Conservation (phyloP, 1,140 invertebrate species). For the Drosophila subobscura region DNA sequence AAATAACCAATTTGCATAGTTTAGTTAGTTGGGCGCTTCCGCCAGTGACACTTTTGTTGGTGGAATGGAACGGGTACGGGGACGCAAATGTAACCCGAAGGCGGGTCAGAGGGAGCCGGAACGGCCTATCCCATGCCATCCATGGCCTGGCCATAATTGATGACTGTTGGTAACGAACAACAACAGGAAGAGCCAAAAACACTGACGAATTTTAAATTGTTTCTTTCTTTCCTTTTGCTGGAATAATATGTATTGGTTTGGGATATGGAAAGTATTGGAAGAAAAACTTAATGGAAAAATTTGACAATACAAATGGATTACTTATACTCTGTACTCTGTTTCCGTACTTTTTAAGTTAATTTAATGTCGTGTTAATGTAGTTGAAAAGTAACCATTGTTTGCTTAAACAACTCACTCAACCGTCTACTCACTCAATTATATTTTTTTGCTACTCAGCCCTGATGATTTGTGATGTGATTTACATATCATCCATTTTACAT, state of each 20-base stretch:
- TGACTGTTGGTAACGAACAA: slow-evolving; percentile 70
- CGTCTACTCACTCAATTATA: slow-evolving; percentile 25
- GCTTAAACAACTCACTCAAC: not conserved
- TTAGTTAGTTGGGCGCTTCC: slow-evolving; percentile 80
- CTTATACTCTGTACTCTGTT: slow-evolving; percentile 1
- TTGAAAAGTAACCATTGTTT: not conserved
- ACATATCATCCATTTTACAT: slow-evolving; percentile 9
- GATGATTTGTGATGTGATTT: slow-evolving; percentile 24
- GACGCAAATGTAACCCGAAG: slow-evolving; percentile 19
- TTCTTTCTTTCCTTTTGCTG: slow-evolving; percentile 29
- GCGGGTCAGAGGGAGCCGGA: slow-evolving; percentile 7
- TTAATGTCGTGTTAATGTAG: slow-evolving; percentile 12
- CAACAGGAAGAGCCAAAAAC: slow-evolving; percentile 48
- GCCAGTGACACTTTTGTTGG: slow-evolving; percentile 64
- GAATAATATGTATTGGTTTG: slow-evolving; percentile 18
- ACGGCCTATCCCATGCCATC: slow-evolving; percentile 32
- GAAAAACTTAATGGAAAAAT: slow-evolving; percentile 40
- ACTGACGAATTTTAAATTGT: slow-evolving; percentile 67
- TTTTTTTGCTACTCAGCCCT: slow-evolving; percentile 1
- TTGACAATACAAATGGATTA: slow-evolving; percentile 39
- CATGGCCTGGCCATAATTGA: slow-evolving; percentile 66
- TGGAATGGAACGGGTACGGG: not conserved
- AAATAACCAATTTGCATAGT: slow-evolving; percentile 82
- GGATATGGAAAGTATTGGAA: slow-evolving; percentile 33
- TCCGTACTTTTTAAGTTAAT: slow-evolving; percentile 5